Base-by-base conservation (phyloP, 1,140 invertebrate species). In the Cotesia vestalis region DNA sequence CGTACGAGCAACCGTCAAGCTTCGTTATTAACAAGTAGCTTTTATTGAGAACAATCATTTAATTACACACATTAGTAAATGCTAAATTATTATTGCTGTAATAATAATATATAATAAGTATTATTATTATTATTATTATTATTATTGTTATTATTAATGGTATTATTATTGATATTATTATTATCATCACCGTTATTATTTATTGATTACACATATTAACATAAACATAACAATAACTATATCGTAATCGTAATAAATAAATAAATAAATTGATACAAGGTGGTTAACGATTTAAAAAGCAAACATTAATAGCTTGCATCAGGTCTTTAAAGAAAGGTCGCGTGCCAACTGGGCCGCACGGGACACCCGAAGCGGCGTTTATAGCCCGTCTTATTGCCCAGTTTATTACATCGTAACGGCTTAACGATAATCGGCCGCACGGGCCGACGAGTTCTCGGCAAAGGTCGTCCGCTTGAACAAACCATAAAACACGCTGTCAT, bases 361-460 rank as follows among this genome's bases (percentile, higher is more conserved):
- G 79, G 78, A 80, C 69, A 76, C 73, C 75, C 77, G 71, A 71
- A 77, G 69, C 57, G 72, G 77, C 78, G 76, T 84, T 86, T 85
- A 85, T 85, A 81, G 84, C 78, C 69, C 78, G 78, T 83, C 79
- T 84, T 82, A 84, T 83, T 81, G 76, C 78, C 80, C 36, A 79
- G 78, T 86, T 86, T 85, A 86, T 86, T 85, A 78, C 84, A 77
- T 85, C 84, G 84, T 86, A 84, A 86, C 80, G 72, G 77, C 57
- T 84, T 84, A 85, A 86, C 84, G 84, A 85, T 85, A 82, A 78
- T 80, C 76, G 71, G 71, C 62, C 66, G 53, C 64, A 60, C 62
- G 59, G 51, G 53, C 59, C 38, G 66, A 66, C 52, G 55, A 71
- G 68, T 71, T 72, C 60, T 75, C 68, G 51, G 63, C 46, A 36